These are phyloP conservation scores for Drosophila burlai DNA, from an alignment of 1,140 invertebrate species.

Conservation along the genomic window DNA sequence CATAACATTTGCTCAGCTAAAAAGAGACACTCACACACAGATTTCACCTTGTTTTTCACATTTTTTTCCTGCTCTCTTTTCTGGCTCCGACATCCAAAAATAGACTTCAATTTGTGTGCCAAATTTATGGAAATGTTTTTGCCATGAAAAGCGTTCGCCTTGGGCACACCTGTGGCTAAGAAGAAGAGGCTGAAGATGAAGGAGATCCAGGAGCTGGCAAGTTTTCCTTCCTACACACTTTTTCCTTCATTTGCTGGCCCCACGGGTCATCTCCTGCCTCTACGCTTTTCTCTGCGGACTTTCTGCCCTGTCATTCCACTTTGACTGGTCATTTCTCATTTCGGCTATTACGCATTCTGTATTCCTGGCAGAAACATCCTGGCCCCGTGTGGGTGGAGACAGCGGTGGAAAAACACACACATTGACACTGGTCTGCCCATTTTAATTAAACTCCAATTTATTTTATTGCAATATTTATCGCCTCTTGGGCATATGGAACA, in stretches of 20 bases:
- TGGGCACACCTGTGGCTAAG: constrained; percentile 54
- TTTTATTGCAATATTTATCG: constrained; percentile 77
- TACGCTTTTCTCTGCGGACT: not conserved
- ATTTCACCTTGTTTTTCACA: constrained; percentile 10
- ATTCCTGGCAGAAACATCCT: constrained; percentile 31
- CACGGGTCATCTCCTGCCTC: constrained; percentile 41
- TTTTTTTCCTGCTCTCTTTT: not conserved
- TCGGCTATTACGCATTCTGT: constrained; percentile 64
- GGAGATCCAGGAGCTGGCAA: constrained; percentile 2
- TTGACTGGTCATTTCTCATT: constrained; percentile 77
- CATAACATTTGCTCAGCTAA: constrained; percentile 30
- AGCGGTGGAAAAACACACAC: not conserved
- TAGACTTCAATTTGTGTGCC: constrained; percentile 71
- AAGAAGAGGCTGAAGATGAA: constrained; percentile 23
- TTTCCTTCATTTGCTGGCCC: constrained; percentile 33
- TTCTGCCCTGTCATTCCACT: constrained; percentile 60
- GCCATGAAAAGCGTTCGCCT: constrained; percentile 20
- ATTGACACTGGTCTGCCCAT: constrained; percentile 21
- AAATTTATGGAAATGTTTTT: constrained; percentile 72
- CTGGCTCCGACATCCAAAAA: constrained; percentile 55
- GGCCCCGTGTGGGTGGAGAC: constrained; percentile 2
- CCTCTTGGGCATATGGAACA: constrained; percentile 40
- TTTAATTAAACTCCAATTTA: constrained; percentile 82
- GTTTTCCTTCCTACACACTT: constrained; percentile 7
- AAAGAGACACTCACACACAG: not conserved